Evolutionary conservation across 2,888 invertebrate species (phyloP), one percentile per base, ranked within the genome.

Genomic region (Lithophane semibrunnea): DNA sequence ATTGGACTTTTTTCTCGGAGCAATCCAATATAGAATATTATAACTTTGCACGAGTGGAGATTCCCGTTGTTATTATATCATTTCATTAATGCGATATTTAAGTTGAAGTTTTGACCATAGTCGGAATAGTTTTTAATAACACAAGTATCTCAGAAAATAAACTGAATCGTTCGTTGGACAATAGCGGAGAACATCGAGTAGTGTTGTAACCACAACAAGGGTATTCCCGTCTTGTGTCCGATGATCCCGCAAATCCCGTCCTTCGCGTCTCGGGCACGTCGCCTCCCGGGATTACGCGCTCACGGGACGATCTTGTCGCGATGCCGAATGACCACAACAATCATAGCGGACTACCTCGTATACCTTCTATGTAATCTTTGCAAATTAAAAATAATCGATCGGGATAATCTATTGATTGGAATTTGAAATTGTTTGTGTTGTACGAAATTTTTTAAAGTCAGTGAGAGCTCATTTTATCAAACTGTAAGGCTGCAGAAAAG

Each of bases 241-340:
- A 93, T 93, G 94, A 94, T 95, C 94, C 93, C 90, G 89, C 91
- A 96, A 96, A 96, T 95, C 96, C 94, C 91, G 86, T 88, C 85
- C 86, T 89, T 83, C 87, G 88, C 91, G 90, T 91, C 92, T 90
- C 88, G 87, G 90, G 94, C 96, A 96, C 96, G 96, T 94, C 93
- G 92, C 73, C 79, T 90, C 85, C 83, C 86, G 88, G 92, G 94
- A 95, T 95, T 94, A 94, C 92, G 90, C 91, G 91, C 91, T 91
- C 91, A 88, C 88, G 85, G 88, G 89, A 90, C 92, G 90, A 93
- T 93, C 90, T 90, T 90, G 89, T 88, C 87, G 87, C 90, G 89
- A 92, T 92, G 90, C 88, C 88, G 85, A 87, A 86, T 92, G 92
- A 93, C 93, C 93, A 86, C 92, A 92, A 89, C 92, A 91, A 92